Evolutionary conservation across 2,113 vertebrate species (phyloP).

Genomic region (Synodontis membranacea): DNA sequence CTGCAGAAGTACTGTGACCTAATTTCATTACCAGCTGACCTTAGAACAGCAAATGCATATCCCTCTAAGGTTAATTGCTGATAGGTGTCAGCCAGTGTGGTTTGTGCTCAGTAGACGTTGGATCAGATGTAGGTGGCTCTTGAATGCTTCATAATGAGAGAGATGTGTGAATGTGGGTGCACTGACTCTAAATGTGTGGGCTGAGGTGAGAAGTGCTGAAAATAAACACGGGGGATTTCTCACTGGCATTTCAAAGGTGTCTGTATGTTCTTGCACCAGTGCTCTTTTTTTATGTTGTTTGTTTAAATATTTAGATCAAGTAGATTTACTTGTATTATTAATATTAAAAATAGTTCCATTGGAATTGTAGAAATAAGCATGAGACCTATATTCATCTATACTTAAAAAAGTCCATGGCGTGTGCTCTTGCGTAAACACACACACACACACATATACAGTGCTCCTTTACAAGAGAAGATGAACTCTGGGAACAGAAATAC

Average conservation of each 20-base stretch:
- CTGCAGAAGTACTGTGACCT: background rate
- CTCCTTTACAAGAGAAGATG: background rate
- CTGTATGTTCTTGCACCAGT: conserved; percentile 30
- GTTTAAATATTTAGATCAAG: conserved; percentile 24
- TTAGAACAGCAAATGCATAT: background rate
- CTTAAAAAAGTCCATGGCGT: background rate
- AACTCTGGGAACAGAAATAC: conserved; percentile 25
- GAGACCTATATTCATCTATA: conserved; percentile 6
- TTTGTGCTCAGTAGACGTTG: conserved; percentile 29
- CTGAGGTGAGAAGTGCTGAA: conserved; percentile 53
- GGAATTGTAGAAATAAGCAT: background rate
- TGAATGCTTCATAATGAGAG: conserved; percentile 46
- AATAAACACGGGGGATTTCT: conserved; percentile 65
- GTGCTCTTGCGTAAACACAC: background rate
- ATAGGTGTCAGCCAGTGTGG: conserved; percentile 39
- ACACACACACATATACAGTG: background rate
- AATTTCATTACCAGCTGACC: conserved; percentile 31
- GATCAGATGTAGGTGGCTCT: conserved; percentile 47
- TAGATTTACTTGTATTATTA: background rate
- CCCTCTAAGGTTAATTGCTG: conserved; percentile 43
- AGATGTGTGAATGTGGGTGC: conserved; percentile 52
- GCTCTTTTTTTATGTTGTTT: conserved; percentile 15
- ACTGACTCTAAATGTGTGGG: conserved; percentile 55
- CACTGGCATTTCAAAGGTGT: conserved; percentile 47
- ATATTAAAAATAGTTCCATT: background rate